Evolutionary conservation across 2,888 invertebrate genomes (phyloP).

Genomic region (Parelbella ahira): DNA sequence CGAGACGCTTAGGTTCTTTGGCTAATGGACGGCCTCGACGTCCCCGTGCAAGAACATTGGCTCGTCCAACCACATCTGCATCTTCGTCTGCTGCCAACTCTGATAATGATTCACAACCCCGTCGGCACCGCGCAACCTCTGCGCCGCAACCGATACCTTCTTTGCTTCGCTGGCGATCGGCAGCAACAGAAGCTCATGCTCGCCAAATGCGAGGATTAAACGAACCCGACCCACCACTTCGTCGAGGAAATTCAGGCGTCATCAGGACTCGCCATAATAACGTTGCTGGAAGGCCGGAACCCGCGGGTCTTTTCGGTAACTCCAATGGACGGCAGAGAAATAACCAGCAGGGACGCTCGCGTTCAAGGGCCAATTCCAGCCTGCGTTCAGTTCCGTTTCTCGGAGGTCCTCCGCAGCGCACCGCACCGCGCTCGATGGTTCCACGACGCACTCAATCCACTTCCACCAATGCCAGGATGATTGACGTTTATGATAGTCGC

Average conservation of each 20-base stretch:
- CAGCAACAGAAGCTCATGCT: constrained; percentile 7
- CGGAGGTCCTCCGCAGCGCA: too few relatives aligned
- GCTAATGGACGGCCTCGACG: constrained; percentile 13
- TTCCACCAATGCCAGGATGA: neutral
- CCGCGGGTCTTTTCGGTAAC: constrained; percentile 3
- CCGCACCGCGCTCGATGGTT: constrained; percentile 2
- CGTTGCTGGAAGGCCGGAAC: neutral
- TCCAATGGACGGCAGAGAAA: constrained; percentile 2
- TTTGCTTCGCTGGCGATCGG: constrained; percentile 1
- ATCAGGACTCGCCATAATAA: constrained; percentile 1
- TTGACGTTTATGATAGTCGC: constrained; percentile 2
- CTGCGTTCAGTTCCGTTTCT: neutral
- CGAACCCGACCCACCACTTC: neutral
- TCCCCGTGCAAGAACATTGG: constrained; percentile 9
- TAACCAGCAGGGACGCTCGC: neutral
- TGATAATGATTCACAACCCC: neutral
- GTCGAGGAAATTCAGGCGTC: constrained; percentile 1
- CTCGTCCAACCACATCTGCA: constrained; percentile 8
- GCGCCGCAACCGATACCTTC: neutral
- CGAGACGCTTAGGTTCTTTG: constrained; percentile 10
- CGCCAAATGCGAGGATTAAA: too few relatives aligned
- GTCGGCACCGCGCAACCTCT: constrained; percentile 4
- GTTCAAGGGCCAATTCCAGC: neutral
- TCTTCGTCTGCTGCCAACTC: neutral
- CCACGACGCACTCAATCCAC: neutral